Evolutionary conservation across 1,140 invertebrate species (phyloP).

Genomic region (Pseudobourletiella spinata): DNA sequence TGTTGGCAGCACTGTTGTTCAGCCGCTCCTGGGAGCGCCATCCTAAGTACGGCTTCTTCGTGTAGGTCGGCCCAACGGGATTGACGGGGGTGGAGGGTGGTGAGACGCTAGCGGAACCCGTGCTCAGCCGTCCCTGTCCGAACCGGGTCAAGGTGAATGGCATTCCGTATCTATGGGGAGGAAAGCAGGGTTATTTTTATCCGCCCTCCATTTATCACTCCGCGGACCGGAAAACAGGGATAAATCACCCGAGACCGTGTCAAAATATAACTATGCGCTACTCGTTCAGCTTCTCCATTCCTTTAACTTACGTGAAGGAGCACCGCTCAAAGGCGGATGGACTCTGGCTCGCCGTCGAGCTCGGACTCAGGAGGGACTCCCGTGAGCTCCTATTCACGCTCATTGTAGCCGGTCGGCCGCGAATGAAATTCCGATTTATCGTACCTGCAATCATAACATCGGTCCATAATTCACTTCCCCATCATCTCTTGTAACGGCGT

Average conservation of each 20-base stretch:
- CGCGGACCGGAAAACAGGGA: too few species aligned
- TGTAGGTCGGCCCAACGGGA: conserved; percentile 46
- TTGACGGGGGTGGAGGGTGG: conserved; percentile 47
- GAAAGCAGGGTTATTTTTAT: conserved; percentile 2
- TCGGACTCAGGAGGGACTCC: conserved; percentile 37
- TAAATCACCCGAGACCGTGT: too few species aligned
- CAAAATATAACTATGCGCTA: too few species aligned
- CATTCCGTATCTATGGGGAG: conserved; percentile 32
- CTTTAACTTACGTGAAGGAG: conserved; percentile 36
- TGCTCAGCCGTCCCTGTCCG: conserved; percentile 29
- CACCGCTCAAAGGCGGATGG: conserved; percentile 34
- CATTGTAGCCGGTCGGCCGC: conserved; percentile 35
- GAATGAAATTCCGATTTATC: conserved; percentile 27
- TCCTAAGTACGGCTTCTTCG: conserved; percentile 72
- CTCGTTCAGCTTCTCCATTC: too few species aligned
- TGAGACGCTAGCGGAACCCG: conserved; percentile 45
- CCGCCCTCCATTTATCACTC: too few species aligned
- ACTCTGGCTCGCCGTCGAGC: conserved; percentile 36
- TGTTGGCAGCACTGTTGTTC: conserved; percentile 36
- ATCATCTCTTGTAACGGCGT: conserved; percentile 6
- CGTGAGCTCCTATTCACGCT: conserved; percentile 35
- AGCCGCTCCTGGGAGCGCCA: conserved; percentile 80
- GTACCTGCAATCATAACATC: neutral
- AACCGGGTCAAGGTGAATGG: conserved; percentile 28
- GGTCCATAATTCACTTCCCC: conserved; percentile 2